A percentile compares a stretch with the other conserved stretches of the same genome.
Evolutionary conservation across 1,140 invertebrate species (phyloP).

Genomic region (Ctenoplectra terminalis): DNA sequence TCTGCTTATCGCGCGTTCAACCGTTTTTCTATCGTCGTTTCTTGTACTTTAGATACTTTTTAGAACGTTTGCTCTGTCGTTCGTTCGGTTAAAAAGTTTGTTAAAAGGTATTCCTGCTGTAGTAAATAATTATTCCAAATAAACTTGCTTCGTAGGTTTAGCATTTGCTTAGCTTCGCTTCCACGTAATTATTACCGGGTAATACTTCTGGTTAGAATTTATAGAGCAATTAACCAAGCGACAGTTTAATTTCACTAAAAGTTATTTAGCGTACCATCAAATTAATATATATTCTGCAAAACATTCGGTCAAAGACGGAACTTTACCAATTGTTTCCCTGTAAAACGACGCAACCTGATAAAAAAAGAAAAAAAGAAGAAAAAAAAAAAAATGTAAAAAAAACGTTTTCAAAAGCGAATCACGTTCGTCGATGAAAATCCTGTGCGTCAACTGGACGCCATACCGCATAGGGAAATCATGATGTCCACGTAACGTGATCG

Average conservation of each 20-base stretch:
- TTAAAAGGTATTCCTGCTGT: too few species aligned
- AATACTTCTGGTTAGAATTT: neutral
- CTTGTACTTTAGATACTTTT: too few species aligned
- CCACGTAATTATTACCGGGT: constrained; percentile 20
- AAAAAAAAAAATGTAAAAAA: too few species aligned
- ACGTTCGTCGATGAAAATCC: neutral
- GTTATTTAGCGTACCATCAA: too few species aligned
- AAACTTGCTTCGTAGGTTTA: neutral
- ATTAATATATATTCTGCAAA: neutral
- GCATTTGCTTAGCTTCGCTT: neutral
- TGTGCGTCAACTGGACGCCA: neutral
- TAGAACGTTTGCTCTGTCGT: neutral
- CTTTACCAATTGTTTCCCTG: too few species aligned
- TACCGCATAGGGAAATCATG: neutral
- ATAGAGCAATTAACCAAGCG: constrained; percentile 27
- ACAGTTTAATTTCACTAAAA: too few species aligned
- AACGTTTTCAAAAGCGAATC: too few species aligned
- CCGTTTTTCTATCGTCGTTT: neutral
- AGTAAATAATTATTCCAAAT: neutral
- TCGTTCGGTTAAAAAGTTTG: too few species aligned
- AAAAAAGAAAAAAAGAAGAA: too few species aligned
- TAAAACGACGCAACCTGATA: too few species aligned
- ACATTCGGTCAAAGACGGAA: neutral
- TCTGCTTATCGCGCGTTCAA: neutral
- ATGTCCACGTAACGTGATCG: neutral